Base-by-base conservation (phyloP, 2,797 vertebrate species). In the Anabacerthia variegaticeps region DNA sequence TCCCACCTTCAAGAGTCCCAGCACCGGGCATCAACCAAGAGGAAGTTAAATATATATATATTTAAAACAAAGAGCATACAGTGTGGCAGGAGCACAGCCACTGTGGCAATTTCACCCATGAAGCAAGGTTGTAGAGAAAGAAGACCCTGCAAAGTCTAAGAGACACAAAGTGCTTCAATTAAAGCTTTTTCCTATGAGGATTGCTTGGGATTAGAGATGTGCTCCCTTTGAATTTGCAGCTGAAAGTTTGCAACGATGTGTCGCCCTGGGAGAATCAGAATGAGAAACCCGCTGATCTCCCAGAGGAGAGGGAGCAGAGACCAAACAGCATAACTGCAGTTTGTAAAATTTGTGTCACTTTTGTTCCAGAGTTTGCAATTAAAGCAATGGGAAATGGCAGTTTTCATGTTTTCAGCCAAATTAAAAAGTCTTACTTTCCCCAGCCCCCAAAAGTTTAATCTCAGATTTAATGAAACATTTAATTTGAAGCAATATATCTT, bases 401-500 rank as follows among this genome's bases (percentile, higher is more conserved):
- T 82, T 96, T 87, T 79, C 77, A 66, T 61, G 71, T 82, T 93
- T 91, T 65, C 65, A 95, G 77, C 73, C 88, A 94, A 95, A 96
- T 94, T 86, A 91, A 92, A 79, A 75, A 93, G 75, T 71, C 84
- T 55, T 84, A 65, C 63, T 95, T 95, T 88, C 83, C 90, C 88
- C 74, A 95, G 73, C 36, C 90, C 88, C 89, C 83, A 73, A 90
- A 97, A 95, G 58, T 97, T 97, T 96, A 96, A 96, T 95, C 86
- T 96, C 80, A 67, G 90, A 90, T 96, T 94, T 97, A 96, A 97
- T 97, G 94, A 96, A 96, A 96, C 93, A 96, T 95, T 95, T 96
- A 95, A 97, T 97, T 95, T 95, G 88, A 94, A 94, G 77, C 76
- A 86, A 94, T 96, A 69, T 69, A 95, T 97, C 90, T 95, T 97